phyloP scores from a whole-genome alignment of 1,140 invertebrate genomes.

The Drosophila saltans region DNA sequence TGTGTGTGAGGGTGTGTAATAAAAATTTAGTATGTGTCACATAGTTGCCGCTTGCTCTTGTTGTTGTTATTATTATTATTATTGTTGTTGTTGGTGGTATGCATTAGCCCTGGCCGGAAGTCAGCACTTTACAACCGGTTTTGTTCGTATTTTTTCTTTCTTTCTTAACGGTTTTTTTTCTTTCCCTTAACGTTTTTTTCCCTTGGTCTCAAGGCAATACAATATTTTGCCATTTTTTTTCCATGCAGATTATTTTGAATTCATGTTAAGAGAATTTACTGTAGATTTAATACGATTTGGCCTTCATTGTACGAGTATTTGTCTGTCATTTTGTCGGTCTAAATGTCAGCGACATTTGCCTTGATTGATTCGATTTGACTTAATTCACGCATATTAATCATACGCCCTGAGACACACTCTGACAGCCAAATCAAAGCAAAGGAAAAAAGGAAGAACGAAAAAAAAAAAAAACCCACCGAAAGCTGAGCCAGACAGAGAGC shows the following conservation, averaged over 20 bases:
- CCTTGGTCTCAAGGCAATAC: slow-evolving; percentile 30
- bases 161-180: not conserved
- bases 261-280: slow-evolving; percentile 23
- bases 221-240: slow-evolving; percentile 58
- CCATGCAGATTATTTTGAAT: slow-evolving; percentile 62
- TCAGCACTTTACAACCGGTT: slow-evolving; percentile 66
- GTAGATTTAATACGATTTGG: slow-evolving; percentile 20
- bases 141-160: slow-evolving; percentile 32
- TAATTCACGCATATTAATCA: slow-evolving; percentile 81
- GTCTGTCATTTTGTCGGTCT: slow-evolving; percentile 26
- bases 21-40: slow-evolving; percentile 81
- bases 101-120: slow-evolving; percentile 70
- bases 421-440: slow-evolving; percentile 45
- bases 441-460: not conserved
- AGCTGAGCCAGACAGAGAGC: not conserved
- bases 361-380: slow-evolving; percentile 81
- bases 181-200: not conserved
- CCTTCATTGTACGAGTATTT: slow-evolving; percentile 18
- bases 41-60: slow-evolving; percentile 51
- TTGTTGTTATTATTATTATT: slow-evolving; percentile 4
- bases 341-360: slow-evolving; percentile 56
- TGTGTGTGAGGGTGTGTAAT: slow-evolving; percentile 51
- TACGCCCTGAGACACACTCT: slow-evolving; percentile 55
- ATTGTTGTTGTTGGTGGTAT: slow-evolving; percentile 4
- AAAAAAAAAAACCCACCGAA: not conserved